Conservation (phyloP, 2,797 vertebrate genomes). For the Fistularia commersonii region DNA sequence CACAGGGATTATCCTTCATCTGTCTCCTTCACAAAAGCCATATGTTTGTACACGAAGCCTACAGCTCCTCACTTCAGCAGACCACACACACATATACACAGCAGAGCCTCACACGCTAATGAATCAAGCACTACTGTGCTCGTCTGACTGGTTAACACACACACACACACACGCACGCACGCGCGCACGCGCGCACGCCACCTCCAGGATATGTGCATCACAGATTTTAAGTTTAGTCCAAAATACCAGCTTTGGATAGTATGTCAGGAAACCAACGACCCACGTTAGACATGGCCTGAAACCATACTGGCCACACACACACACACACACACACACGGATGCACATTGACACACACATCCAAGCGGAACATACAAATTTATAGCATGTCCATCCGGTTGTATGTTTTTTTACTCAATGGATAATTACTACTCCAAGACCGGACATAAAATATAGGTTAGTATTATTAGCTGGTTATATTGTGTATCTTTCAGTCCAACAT, state of each 20-base stretch:
- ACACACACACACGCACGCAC: constrained; percentile 7
- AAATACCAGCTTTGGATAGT: constrained; percentile 64
- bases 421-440: constrained; percentile 16
- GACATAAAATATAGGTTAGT: not conserved
- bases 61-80: constrained; percentile 23
- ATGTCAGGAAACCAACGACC: constrained; percentile 63
- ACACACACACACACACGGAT: constrained; percentile 12
- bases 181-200: not conserved
- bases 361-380: constrained; percentile 9
- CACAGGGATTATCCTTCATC: constrained; percentile 69
- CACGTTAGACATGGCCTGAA: constrained; percentile 51
- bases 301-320: constrained; percentile 14
- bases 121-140: constrained; percentile 24
- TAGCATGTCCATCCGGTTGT: constrained; percentile 5
- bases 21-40: constrained; percentile 62
- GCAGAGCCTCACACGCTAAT: constrained; percentile 12
- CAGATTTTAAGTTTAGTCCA: constrained; percentile 42
- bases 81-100: constrained; percentile 26
- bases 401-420: constrained; percentile 31
- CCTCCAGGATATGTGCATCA: constrained; percentile 39
- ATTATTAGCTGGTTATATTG: not conserved
- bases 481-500: not conserved
- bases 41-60: constrained; percentile 67
- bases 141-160: constrained; percentile 18
- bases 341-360: not conserved